Conservation (phyloP, 2,888 invertebrate species). For the Seira ritae region DNA sequence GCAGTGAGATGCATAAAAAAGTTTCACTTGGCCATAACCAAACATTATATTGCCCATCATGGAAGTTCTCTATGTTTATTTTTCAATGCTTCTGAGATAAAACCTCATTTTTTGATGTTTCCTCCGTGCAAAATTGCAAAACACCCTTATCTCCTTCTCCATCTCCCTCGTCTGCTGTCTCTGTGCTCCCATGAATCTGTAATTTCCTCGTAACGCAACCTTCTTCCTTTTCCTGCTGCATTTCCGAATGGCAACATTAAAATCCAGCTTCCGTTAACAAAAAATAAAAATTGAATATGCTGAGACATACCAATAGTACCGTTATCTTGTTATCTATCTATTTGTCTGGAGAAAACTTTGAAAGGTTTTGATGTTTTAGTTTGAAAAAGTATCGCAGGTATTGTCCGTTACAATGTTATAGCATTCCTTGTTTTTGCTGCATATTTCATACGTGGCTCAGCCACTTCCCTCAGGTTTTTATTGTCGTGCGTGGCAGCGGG, state of each 20-base stretch:
- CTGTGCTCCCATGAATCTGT: constrained; percentile 39
- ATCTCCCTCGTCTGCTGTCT: constrained; percentile 14
- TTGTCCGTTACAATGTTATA: constrained; percentile 1
- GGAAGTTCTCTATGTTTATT: neutral
- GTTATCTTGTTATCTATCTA: too few relatives aligned
- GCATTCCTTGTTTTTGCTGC: too few relatives aligned
- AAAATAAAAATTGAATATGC: constrained; percentile 1
- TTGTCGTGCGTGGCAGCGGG: constrained; percentile 11
- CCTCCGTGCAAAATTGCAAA: neutral
- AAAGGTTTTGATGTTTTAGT: neutral
- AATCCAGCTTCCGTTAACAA: neutral
- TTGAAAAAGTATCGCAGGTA: too few relatives aligned
- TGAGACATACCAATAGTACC: neutral
- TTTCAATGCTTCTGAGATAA: neutral
- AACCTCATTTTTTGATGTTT: neutral
- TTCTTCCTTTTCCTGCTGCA: neutral
- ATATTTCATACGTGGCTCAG: constrained; percentile 1
- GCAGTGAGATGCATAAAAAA: neutral
- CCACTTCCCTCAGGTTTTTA: neutral
- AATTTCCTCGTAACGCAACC: constrained; percentile 19
- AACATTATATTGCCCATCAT: constrained; percentile 9
- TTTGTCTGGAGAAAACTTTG: neutral
- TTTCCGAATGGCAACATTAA: constrained; percentile 2
- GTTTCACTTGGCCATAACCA: neutral
- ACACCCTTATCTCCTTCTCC: constrained; percentile 1